phyloP scores from a whole-genome alignment of 2,888 invertebrate species.

The Mythimna lalbum region DNA sequence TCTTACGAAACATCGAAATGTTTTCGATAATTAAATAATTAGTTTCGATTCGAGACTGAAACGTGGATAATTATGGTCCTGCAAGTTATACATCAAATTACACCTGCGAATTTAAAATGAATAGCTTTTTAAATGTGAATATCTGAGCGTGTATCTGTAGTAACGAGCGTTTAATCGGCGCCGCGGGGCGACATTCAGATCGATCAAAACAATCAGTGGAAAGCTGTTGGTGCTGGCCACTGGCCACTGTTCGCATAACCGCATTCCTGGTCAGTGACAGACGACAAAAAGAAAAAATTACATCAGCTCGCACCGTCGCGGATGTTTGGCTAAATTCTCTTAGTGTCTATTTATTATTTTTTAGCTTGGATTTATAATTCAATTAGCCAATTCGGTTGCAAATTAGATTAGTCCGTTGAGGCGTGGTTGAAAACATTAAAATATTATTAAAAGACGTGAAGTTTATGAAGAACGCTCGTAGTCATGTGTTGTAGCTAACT shows the following conservation, averaged over 20 bases:
- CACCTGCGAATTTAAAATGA: slow-evolving; percentile 67
- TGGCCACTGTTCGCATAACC: slow-evolving; percentile 76
- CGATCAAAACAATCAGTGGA: slow-evolving; percentile 81
- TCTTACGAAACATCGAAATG: slow-evolving; percentile 59
- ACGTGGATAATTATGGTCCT: slow-evolving; percentile 50
- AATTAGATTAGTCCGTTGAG: not conserved
- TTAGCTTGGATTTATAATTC: slow-evolving; percentile 22
- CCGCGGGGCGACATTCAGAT: slow-evolving; percentile 71
- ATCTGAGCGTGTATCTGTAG: slow-evolving; percentile 68
- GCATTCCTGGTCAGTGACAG: slow-evolving; percentile 75
- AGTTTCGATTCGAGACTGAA: slow-evolving; percentile 33
- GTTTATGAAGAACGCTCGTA: not conserved
- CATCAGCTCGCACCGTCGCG: slow-evolving; percentile 54
- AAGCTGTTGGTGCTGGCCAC: slow-evolving; percentile 73
- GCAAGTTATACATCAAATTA: slow-evolving; percentile 62
- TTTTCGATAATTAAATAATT: slow-evolving; percentile 52
- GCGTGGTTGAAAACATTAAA: slow-evolving; percentile 1
- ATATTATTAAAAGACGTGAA: not conserved
- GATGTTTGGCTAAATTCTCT: slow-evolving; percentile 40
- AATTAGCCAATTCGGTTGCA: slow-evolving; percentile 25
- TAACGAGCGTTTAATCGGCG: slow-evolving; percentile 75
- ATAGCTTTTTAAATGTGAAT: slow-evolving; percentile 70
- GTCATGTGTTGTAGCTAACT: not conserved
- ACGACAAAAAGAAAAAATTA: slow-evolving; percentile 70
- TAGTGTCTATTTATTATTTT: slow-evolving; percentile 9